A percentile compares a stretch with the other conserved stretches of the same genome.
phyloP scores from a whole-genome alignment of 2,113 vertebrate genomes.

The Perca schrenkii region DNA sequence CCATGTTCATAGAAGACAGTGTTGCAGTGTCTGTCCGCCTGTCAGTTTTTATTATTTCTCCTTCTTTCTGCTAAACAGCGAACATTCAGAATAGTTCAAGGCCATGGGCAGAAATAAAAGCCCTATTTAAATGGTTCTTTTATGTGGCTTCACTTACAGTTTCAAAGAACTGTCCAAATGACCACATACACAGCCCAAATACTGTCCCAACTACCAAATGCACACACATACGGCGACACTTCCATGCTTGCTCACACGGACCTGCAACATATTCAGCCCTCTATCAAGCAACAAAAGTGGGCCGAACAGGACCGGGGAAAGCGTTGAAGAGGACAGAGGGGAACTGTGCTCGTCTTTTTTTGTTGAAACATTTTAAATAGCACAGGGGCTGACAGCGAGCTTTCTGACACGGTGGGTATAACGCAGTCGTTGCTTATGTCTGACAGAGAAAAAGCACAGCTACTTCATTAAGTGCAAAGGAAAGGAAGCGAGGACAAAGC shows the following conservation, averaged over 20 bases:
- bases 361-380: slow-evolving; percentile 53
- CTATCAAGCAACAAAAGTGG: slow-evolving; percentile 44
- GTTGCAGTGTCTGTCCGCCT: slow-evolving; percentile 8
- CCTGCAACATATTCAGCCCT: slow-evolving; percentile 23
- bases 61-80: slow-evolving; percentile 35
- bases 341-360: slow-evolving; percentile 8
- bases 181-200: slow-evolving; percentile 29
- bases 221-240: slow-evolving; percentile 7
- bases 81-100: slow-evolving; percentile 60
- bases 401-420: slow-evolving; percentile 55
- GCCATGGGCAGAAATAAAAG: slow-evolving; percentile 47
- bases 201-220: slow-evolving; percentile 20
- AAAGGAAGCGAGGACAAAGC: slow-evolving; percentile 82
- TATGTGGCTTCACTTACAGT: slow-evolving; percentile 50
- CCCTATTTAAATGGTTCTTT: slow-evolving; percentile 39
- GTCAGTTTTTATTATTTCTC: background rate
- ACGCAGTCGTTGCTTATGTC: slow-evolving; percentile 69
- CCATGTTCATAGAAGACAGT: slow-evolving; percentile 22
- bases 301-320: slow-evolving; percentile 17
- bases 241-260: slow-evolving; percentile 19
- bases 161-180: slow-evolving; percentile 50
- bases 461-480: slow-evolving; percentile 83
- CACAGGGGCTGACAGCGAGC: slow-evolving; percentile 55
- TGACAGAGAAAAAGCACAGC: slow-evolving; percentile 74
- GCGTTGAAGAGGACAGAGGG: slow-evolving; percentile 14